These are phyloP conservation scores for Diplosoma virens DNA, from an alignment of 23 tunicate genomes.

Conservation along the genomic window DNA sequence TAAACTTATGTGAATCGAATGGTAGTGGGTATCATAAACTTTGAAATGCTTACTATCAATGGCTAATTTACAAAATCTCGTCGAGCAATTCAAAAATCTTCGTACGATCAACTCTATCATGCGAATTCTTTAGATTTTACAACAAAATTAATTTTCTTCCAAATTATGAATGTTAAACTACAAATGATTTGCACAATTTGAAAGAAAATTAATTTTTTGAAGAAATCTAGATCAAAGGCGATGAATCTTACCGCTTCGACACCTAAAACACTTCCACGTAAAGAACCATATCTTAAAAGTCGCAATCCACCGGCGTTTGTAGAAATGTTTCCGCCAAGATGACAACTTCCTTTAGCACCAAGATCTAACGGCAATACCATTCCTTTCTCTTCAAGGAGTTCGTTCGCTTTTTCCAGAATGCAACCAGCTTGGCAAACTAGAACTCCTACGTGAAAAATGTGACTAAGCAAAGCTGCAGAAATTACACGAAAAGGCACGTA, in stretches of 20 bases:
- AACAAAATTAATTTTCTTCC: no score
- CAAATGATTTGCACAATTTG: no score
- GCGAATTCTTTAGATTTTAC: no score
- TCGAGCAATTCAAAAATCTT: no score
- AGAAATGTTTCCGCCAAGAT: slow-evolving; percentile 96
- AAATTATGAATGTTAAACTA: no score
- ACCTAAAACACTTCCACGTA: slow-evolving; percentile 87
- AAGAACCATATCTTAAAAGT: slow-evolving; percentile 86
- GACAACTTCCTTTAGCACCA: slow-evolving; percentile 99
- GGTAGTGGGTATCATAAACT: no score
- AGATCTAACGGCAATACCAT: slow-evolving; percentile 84
- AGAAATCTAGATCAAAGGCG: not conserved
- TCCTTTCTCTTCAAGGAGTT: slow-evolving; percentile 29
- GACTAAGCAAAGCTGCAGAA: not conserved
- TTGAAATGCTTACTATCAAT: no score
- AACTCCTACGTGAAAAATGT: slow-evolving; percentile 48
- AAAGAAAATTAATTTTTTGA: not conserved
- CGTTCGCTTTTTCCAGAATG: slow-evolving; percentile 63
- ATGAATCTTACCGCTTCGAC: slow-evolving; percentile 77
- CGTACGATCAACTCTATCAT: no score
- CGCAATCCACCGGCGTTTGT: slow-evolving; percentile 97
- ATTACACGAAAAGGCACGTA: no score
- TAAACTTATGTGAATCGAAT: no score
- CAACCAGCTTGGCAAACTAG: slow-evolving; percentile 90
- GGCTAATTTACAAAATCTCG: no score